Evolutionary conservation across 35 echinoderm and acorn worm species (phyloP).

Genomic region (Lytechinus variegatus): DNA sequence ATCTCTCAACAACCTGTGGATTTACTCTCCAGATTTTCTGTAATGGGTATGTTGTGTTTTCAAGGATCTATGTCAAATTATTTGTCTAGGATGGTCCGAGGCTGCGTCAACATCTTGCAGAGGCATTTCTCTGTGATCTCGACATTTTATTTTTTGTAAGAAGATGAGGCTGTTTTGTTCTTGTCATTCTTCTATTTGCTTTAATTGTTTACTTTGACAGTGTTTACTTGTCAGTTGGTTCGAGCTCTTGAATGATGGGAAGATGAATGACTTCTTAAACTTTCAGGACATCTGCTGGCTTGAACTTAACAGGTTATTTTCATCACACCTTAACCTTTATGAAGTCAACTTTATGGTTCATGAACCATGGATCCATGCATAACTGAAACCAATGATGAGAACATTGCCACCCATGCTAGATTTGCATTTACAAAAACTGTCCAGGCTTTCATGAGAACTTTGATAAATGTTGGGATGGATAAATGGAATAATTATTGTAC

Average conservation of each 20-base stretch:
- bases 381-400: no score
- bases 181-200: background rate
- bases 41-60: background rate
- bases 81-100: background rate
- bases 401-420: no score
- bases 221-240: background rate
- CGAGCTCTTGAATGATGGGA: background rate
- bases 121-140: background rate
- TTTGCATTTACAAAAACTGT: no score
- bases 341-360: no score
- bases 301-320: background rate
- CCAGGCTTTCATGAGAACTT: no score
- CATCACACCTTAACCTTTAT: background rate
- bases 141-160: background rate
- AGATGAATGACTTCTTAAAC: background rate
- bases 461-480: no score
- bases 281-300: background rate
- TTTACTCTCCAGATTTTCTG: slow-evolving; percentile 3
- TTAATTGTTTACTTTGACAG: background rate
- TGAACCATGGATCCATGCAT: no score
- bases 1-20: background rate
- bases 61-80: slow-evolving; percentile 11
- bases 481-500: no score
- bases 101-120: background rate
- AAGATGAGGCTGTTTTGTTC: background rate